phyloP scores from a whole-genome alignment of 1,140 invertebrate genomes.

The Pollicipes pollicipes region DNA sequence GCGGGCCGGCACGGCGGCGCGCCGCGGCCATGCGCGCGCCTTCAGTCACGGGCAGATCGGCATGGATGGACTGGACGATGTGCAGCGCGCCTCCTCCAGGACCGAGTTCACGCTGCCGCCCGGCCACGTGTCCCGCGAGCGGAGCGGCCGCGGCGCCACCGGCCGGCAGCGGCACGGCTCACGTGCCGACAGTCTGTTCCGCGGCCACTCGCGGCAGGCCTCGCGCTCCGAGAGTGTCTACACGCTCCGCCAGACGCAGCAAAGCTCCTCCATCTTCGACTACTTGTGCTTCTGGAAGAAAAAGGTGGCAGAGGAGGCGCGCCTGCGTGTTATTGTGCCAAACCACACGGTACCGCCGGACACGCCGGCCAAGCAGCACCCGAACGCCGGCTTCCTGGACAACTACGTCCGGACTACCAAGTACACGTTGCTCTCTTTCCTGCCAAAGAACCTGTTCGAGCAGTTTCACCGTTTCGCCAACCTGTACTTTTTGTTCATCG shows the following conservation, averaged over 20 bases:
- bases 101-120: conserved; percentile 67
- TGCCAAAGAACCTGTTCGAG: conserved; percentile 92
- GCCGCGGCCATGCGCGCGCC: conserved; percentile 54
- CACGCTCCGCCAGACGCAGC: conserved; percentile 46
- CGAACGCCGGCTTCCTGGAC: conserved; percentile 55
- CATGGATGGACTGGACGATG: conserved; percentile 35
- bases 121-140: conserved; percentile 22
- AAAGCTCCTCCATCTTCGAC: conserved; percentile 21
- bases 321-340: conserved; percentile 51
- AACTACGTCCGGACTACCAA: conserved; percentile 86
- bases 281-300: conserved; percentile 24
- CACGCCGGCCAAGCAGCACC: conserved; percentile 55
- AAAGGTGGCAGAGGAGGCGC: conserved; percentile 41
- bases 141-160: conserved; percentile 11
- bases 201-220: conserved; percentile 38
- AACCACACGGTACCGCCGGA: conserved; percentile 63
- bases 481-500: conserved; percentile 94
- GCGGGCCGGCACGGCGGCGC: neutral
- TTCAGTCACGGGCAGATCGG: conserved; percentile 66
- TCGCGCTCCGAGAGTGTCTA: conserved; percentile 69
- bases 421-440: conserved; percentile 81
- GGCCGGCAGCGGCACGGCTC: conserved; percentile 13
- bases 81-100: conserved; percentile 47
- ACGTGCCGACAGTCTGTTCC: conserved; percentile 11
- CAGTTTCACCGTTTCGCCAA: conserved; percentile 94